Conservation (phyloP, 2,888 invertebrate species). For the Opisthograptis luteolata region DNA sequence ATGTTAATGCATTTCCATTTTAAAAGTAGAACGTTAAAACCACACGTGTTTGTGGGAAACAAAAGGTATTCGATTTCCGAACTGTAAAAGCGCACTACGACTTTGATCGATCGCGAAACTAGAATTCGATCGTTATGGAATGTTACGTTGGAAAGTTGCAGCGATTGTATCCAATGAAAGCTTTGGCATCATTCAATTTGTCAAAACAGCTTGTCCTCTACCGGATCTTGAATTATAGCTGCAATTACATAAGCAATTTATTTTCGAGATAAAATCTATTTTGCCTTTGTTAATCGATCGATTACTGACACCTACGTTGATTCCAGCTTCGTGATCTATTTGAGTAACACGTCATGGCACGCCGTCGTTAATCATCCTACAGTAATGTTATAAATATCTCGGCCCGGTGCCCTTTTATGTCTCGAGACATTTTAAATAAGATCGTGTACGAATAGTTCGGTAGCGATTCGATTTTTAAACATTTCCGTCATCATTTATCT, state of each 20-base stretch:
- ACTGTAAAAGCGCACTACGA: conserved; percentile 14
- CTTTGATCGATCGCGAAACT: conserved; percentile 21
- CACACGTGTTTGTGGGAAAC: conserved; percentile 18
- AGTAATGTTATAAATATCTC: conserved; percentile 20
- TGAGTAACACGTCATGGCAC: conserved; percentile 16
- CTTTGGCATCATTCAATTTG: conserved; percentile 34
- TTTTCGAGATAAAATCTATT: conserved; percentile 19
- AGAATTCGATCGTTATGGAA: conserved; percentile 25
- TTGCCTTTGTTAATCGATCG: conserved; percentile 23
- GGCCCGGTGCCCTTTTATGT: conserved; percentile 16
- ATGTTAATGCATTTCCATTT: conserved; percentile 47
- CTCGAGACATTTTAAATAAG: conserved; percentile 11
- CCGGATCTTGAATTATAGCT: conserved; percentile 24
- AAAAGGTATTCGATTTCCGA: conserved; percentile 21
- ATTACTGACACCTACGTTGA: conserved; percentile 21
- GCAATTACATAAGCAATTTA: conserved; percentile 25
- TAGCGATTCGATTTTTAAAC: conserved; percentile 18
- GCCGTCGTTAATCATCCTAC: conserved; percentile 20
- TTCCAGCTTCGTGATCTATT: conserved; percentile 29
- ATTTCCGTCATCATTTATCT: conserved; percentile 12
- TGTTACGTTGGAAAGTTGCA: conserved; percentile 37
- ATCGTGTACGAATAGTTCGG: conserved; percentile 7
- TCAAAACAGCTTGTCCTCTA: conserved; percentile 30
- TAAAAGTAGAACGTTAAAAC: conserved; percentile 48
- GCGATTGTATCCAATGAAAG: conserved; percentile 36